phyloP scores from a whole-genome alignment of 1,140 invertebrate species.

The Asbolus verrucosus region DNA sequence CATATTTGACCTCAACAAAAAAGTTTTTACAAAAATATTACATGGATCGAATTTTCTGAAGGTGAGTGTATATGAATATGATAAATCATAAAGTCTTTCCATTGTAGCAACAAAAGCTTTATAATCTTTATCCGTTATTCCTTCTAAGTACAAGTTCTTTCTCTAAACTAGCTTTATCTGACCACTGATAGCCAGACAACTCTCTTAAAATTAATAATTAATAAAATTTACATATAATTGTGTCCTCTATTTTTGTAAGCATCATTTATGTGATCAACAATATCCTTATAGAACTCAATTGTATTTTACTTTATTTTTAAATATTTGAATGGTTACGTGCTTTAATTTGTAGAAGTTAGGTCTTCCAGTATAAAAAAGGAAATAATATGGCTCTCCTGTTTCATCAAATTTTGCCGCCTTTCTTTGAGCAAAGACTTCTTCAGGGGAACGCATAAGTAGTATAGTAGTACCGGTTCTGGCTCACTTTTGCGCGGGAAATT shows the following conservation, averaged over 20 bases:
- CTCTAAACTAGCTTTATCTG: slow-evolving; percentile 77
- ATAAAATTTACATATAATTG: slow-evolving; percentile 69
- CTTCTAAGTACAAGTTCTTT: slow-evolving; percentile 78
- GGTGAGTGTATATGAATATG: slow-evolving; percentile 78
- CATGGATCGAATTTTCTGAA: too few relatives aligned
- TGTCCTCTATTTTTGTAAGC: slow-evolving; percentile 78
- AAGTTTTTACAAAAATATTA: too few relatives aligned
- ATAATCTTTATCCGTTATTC: slow-evolving; percentile 78
- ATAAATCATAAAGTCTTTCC: slow-evolving; percentile 77
- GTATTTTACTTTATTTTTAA: slow-evolving; percentile 4
- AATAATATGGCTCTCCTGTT: slow-evolving; percentile 87
- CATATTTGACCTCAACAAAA: too few relatives aligned
- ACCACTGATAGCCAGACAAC: slow-evolving; percentile 73
- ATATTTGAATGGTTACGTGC: slow-evolving; percentile 74
- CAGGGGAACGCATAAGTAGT: slow-evolving; percentile 89
- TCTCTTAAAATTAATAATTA: slow-evolving; percentile 65
- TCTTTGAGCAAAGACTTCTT: slow-evolving; percentile 84
- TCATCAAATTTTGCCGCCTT: slow-evolving; percentile 93
- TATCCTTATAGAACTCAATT: slow-evolving; percentile 67
- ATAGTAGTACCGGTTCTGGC: too few relatives aligned
- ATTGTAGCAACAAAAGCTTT: slow-evolving; percentile 79
- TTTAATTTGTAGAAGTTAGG: slow-evolving; percentile 87
- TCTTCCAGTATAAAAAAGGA: slow-evolving; percentile 89
- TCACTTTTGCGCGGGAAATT: too few relatives aligned
- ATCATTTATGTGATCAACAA: slow-evolving; percentile 73